Evolutionary conservation across 2,888 invertebrate species (phyloP), one percentile per base, ranked within the genome.

Genomic region (Scaptomyza cyrtandrae): DNA sequence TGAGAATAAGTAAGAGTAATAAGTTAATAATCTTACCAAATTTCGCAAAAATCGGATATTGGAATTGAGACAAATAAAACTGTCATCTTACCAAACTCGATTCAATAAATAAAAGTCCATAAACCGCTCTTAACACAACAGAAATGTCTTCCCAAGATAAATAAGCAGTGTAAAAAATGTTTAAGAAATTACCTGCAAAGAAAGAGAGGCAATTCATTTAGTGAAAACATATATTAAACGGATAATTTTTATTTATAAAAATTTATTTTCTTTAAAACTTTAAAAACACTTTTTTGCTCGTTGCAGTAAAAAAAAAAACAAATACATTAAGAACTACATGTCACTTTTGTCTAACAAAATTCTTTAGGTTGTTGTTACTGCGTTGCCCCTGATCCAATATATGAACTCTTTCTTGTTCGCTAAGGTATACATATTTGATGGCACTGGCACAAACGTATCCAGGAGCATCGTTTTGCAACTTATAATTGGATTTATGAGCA

Each of bases 401-500:
- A 37, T 56, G 27, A n/a, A 16, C 27, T 37, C 10, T n/a, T 19
- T 31, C 9, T 41, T 16, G 6, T 29, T 16, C n/a, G 14, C 41
- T 37, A 35, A 52, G 31, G 14, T 19, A n/a, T 35, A 35, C 37
- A 33, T 37, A 53, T 53, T 39, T 56, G 55, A 59, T 45, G 61
- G 43, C 29, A 57, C 13, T 29, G 49, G 37, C 19, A 50, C 14
- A 46, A 54, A 67, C 41, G 56, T 62, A 63, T 68, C 55, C 60
- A 73, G 54, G 19, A 75, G 60, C 70, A 58, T 68, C 63, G 69
- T 66, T 73, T 76, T 71, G 64, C 71, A 86, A 83, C 70, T 86
- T 86, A 80, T 86, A 86, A 84, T 84, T 86, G 86, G 86, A 86
- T 83, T 84, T 86, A 83, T 86, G 86, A 61, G 64, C 63, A 74